A percentile compares a stretch with the other conserved stretches of the same genome.
These are phyloP conservation scores for Cydia fagiglandana DNA, from an alignment of 1,140 invertebrate species.

Conservation along the genomic window DNA sequence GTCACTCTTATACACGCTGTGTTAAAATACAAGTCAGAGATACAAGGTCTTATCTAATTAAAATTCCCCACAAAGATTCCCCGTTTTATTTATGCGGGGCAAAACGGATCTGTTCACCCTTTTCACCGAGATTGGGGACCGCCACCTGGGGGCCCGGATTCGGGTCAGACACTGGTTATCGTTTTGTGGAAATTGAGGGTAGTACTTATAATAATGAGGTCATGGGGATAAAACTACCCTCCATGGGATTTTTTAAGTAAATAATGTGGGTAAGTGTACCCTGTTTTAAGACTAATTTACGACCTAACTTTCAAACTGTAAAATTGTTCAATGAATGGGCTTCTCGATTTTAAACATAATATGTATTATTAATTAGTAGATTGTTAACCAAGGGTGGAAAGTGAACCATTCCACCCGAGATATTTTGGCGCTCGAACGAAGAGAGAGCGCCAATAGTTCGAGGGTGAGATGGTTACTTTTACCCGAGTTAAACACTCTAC, in stretches of 20 bases:
- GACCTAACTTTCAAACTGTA: too few species aligned
- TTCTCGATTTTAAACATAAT: too few species aligned
- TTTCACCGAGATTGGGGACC: constrained; percentile 2
- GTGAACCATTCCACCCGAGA: too few species aligned
- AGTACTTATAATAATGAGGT: background rate
- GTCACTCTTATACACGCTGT: background rate
- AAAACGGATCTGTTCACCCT: background rate
- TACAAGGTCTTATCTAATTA: background rate
- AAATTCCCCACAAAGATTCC: background rate
- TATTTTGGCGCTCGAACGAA: too few species aligned
- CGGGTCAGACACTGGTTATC: background rate
- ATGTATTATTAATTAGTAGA: too few species aligned
- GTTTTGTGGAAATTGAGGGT: background rate
- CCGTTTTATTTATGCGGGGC: background rate
- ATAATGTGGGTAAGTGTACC: background rate
- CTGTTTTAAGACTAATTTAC: background rate
- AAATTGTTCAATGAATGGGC: too few species aligned
- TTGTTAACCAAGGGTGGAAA: too few species aligned
- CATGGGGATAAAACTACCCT: background rate
- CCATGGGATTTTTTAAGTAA: background rate
- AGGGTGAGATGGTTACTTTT: too few species aligned
- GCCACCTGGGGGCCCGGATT: background rate
- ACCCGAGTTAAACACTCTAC: too few species aligned
- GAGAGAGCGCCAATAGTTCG: too few species aligned
- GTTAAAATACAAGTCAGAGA: background rate